Percentiles rank a stretch among this genome's conserved stretches.
Conservation (phyloP, 2,888 invertebrate genomes). For the Blastobasis adustella region DNA sequence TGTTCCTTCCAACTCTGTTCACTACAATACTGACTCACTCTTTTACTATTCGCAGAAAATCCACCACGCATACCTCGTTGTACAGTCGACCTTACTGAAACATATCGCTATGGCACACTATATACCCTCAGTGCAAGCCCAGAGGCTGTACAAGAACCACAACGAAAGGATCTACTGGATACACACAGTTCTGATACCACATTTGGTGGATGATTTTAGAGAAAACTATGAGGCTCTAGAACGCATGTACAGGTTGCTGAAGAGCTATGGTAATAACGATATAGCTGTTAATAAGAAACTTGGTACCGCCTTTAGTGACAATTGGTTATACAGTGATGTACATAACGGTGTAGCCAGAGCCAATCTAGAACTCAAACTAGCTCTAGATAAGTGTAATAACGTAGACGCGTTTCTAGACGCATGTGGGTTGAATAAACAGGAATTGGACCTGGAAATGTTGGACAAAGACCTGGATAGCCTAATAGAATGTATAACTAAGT, state of each 20-base stretch:
- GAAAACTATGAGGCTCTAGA: constrained; percentile 46
- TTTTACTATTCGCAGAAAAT: constrained; percentile 50
- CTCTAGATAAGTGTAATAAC: constrained; percentile 48
- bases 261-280: constrained; percentile 48
- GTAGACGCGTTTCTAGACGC: constrained; percentile 61
- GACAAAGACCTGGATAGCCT: constrained; percentile 56
- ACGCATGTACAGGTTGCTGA: constrained; percentile 56
- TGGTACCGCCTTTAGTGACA: constrained; percentile 39
- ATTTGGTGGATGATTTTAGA: constrained; percentile 38
- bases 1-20: too few species aligned
- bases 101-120: constrained; percentile 57
- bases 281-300: constrained; percentile 32
- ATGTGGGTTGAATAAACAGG: constrained; percentile 51
- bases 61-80: constrained; percentile 61
- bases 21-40: too few species aligned
- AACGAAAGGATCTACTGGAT: constrained; percentile 64
- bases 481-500: constrained; percentile 49
- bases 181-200: constrained; percentile 40
- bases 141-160: constrained; percentile 48
- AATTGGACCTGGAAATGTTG: constrained; percentile 44
- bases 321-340: constrained; percentile 61
- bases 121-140: constrained; percentile 29
- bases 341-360: constrained; percentile 53
- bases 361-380: constrained; percentile 52
- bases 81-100: constrained; percentile 60